Evolutionary conservation across 2,888 invertebrate species (phyloP).

Genomic region (Liodrosophila aerea): DNA sequence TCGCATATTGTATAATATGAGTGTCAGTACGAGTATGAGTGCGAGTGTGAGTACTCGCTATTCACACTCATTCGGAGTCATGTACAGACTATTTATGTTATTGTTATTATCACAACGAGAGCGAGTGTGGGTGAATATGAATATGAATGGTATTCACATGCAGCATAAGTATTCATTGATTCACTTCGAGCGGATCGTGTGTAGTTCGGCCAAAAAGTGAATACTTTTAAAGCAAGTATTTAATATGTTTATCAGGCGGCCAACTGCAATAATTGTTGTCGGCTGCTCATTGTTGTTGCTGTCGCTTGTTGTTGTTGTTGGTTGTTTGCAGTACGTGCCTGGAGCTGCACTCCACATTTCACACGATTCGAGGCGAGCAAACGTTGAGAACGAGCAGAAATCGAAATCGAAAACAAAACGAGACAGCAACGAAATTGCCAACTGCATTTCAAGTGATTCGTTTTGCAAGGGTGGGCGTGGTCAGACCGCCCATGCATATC

Average conservation of each 20-base stretch:
- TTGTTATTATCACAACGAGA: background rate
- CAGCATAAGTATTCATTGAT: background rate
- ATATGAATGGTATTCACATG: no score
- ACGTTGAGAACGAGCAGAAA: conserved; percentile 26
- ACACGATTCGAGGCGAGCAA: conserved; percentile 57
- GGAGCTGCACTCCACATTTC: conserved; percentile 63
- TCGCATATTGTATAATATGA: conserved; percentile 39
- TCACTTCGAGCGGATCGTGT: conserved; percentile 31
- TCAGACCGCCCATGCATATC: background rate
- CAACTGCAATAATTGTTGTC: no score
- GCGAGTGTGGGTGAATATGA: no score
- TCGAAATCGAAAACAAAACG: conserved; percentile 9
- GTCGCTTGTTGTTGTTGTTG: conserved; percentile 14
- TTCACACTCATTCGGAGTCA: conserved; percentile 20
- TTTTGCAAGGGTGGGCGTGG: conserved; percentile 15
- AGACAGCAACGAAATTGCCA: conserved; percentile 15
- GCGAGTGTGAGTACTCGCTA: conserved; percentile 9
- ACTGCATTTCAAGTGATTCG: conserved; percentile 38
- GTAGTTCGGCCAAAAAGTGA: conserved; percentile 28
- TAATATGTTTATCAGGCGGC: conserved; percentile 53
- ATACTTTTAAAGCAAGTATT: conserved; percentile 47
- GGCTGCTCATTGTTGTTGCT: conserved; percentile 8
- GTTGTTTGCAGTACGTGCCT: conserved; percentile 59
- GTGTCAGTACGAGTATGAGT: no score
- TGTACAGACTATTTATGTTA: conserved; percentile 30